A percentile compares a stretch with the other conserved stretches of the same genome.
Evolutionary conservation across 2,113 vertebrate species (phyloP).

Genomic region (Dryoscopus gambensis): DNA sequence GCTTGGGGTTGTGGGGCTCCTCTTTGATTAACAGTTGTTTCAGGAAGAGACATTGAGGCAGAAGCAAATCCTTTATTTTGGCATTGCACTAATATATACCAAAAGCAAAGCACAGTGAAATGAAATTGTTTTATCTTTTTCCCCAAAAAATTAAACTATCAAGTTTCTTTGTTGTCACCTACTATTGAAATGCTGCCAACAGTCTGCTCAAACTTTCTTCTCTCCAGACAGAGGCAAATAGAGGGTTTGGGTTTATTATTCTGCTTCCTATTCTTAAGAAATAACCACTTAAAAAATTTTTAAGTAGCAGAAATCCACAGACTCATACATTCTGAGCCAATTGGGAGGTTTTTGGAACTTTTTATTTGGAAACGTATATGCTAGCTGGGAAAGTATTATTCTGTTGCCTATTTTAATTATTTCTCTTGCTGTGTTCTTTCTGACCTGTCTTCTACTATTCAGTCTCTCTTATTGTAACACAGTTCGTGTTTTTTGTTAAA

Average conservation of each 20-base stretch:
- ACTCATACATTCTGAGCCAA: not conserved
- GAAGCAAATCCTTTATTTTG: not conserved
- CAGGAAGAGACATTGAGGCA: not conserved
- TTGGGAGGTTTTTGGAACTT: not conserved
- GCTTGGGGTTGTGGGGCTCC: not conserved
- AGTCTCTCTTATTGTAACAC: not conserved
- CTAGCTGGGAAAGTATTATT: not conserved
- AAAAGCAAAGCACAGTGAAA: not conserved
- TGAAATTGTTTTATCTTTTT: not conserved
- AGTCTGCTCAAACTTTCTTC: not conserved
- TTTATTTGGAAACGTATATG: not conserved
- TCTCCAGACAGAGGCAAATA: not conserved
- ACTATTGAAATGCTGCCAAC: not conserved
- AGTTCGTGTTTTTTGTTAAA: not conserved
- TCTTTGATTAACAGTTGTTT: not conserved
- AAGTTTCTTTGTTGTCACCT: not conserved
- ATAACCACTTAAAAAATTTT: not conserved
- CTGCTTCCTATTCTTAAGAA: not conserved
- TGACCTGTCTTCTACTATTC: not conserved
- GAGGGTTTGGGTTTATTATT: not conserved
- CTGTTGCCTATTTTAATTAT: not conserved
- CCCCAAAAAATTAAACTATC: not conserved
- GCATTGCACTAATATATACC: not conserved
- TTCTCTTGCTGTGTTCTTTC: not conserved
- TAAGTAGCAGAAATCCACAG: not conserved